A percentile compares a stretch with the other conserved stretches of the same genome.
Evolutionary conservation across 92 coral and sea anemone species (phyloP).

Genomic region (Porites divaricata): DNA sequence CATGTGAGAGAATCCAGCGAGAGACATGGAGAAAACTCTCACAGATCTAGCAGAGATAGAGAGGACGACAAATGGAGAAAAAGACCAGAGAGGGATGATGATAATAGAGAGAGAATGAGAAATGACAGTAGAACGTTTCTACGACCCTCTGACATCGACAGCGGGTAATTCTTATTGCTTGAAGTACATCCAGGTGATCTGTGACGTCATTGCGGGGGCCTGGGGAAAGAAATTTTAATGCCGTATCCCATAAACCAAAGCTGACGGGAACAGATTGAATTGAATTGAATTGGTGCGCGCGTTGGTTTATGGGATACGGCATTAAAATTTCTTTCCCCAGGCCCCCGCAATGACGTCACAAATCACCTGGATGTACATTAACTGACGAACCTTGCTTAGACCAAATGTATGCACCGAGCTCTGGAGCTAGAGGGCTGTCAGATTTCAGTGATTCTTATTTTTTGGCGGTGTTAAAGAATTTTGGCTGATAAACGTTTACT

Average conservation of each 20-base stretch:
- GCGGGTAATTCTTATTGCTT: conserved; percentile 35
- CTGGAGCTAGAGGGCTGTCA: not conserved
- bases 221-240: too few relatives aligned
- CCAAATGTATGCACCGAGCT: not conserved
- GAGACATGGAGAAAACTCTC: not conserved
- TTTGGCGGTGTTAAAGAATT: not conserved
- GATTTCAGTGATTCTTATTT: not conserved
- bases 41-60: conserved; percentile 24
- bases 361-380: too few relatives aligned
- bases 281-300: too few relatives aligned
- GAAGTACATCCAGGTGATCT: too few relatives aligned
- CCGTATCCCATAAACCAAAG: too few relatives aligned
- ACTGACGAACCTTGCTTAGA: too few relatives aligned
- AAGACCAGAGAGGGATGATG: conserved; percentile 8
- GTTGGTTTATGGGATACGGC: too few relatives aligned
- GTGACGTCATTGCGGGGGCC: too few relatives aligned
- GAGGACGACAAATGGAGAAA: conserved; percentile 26
- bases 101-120: conserved; percentile 8
- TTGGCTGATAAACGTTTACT: not conserved
- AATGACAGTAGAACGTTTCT: conserved; percentile 29
- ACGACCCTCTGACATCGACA: conserved; percentile 50
- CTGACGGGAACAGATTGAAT: too few relatives aligned
- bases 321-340: too few relatives aligned
- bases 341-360: too few relatives aligned
- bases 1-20: conserved; percentile 12